Base-by-base conservation (phyloP, 2,797 vertebrate species). In the Crocidura indochinensis region DNA sequence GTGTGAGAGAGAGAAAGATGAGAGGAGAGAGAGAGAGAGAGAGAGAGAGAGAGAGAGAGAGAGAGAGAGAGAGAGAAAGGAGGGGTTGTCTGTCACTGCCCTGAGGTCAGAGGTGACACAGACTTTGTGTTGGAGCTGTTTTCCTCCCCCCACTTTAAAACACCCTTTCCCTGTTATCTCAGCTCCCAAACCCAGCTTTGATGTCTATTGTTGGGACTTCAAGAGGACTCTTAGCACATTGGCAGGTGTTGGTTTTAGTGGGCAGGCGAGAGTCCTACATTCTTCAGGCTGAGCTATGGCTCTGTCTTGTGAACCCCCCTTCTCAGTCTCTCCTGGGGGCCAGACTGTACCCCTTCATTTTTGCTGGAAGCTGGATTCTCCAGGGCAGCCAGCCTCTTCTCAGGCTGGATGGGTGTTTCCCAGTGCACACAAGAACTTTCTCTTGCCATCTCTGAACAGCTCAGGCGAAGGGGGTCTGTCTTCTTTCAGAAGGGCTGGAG, bases 391-490 rank as follows among this genome's bases (percentile, higher is more conserved):
- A 11, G 11, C 44, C 26, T 27, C 31, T 77, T 49, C 78, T 26
- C 12, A 0, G 27, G 46, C 24, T 8, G 10, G 3, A 26, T 72
- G 69, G 68, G 22, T 6, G 2, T 26, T 44, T 79, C 62, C 75
- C 8, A 1, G 19, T 47, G 56, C 15, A 56, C 6, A 8, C 15
- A 2, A 27, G 88, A 56, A 92, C 84, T 93, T 74, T 51, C 88
- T 82, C 79, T 26, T 38, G 38, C 24, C 10, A 79, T 86, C 68
- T 97, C 98, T 67, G 92, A 67, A 72, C 87, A 72, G 91, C 67
- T 97, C 97, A 97, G 99, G 98, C 67, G 93, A 97, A 98, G 97
- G 97, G 27, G 98, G 98, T 98, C 98, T 98, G 96, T 97, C 98
- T 98, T 98, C 97, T 98, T 98, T 95, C 98, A 98, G 97, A 98